phyloP scores from a whole-genome alignment of 2,797 vertebrate species.

The Propithecus deckenii region DNA sequence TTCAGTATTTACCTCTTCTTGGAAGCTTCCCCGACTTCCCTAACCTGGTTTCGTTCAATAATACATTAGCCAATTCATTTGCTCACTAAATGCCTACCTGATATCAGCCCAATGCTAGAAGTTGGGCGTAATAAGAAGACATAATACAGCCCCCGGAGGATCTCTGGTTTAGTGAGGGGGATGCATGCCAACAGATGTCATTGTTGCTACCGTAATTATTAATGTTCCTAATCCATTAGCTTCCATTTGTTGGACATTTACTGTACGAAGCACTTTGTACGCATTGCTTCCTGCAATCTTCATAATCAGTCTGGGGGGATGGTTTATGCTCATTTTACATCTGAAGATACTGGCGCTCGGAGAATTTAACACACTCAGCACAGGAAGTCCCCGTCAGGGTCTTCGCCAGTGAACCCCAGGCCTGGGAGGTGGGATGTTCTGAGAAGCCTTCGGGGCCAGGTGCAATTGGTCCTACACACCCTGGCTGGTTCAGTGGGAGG shows the following conservation, averaged over 20 bases:
- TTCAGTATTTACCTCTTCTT: not conserved
- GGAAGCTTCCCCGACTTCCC: not conserved
- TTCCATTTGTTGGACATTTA: not conserved
- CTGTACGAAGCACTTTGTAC: not conserved
- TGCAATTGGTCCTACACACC: not conserved
- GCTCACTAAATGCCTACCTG: not conserved
- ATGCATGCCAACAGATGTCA: not conserved
- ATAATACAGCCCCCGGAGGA: not conserved
- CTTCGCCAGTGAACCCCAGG: not conserved
- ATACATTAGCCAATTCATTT: not conserved
- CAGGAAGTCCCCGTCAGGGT: not conserved
- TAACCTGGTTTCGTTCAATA: not conserved
- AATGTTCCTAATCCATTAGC: not conserved
- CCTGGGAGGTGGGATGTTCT: not conserved
- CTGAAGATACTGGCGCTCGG: not conserved
- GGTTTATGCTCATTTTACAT: not conserved
- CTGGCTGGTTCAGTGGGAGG: not conserved
- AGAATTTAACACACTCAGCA: rapidly evolving
- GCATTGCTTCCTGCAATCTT: not conserved
- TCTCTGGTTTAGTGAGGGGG: not conserved
- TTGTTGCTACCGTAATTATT: not conserved
- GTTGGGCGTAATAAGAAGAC: not conserved
- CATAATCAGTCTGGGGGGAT: not conserved
- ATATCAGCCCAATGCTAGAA: not conserved
- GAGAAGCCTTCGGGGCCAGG: not conserved